phyloP scores from a whole-genome alignment of 2,113 vertebrate species.

The Lipophrys pholis region DNA sequence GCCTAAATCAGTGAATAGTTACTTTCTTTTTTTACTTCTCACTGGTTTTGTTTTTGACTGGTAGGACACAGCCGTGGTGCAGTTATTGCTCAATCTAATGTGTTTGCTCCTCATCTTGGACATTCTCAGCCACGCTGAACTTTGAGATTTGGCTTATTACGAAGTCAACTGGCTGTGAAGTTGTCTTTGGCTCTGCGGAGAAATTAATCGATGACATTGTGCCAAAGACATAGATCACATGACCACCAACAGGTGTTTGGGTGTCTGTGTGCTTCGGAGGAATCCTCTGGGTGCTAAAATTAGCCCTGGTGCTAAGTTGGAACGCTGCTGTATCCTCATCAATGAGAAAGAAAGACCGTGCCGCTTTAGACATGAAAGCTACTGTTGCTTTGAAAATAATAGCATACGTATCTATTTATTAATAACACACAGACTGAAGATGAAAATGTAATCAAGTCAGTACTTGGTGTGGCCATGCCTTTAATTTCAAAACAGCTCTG shows the following conservation, averaged over 20 bases:
- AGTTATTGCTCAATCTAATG: not conserved
- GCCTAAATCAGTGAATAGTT: not conserved
- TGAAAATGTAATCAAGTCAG: no score
- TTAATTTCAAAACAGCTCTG: no score
- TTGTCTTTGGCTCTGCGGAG: constrained; percentile 1
- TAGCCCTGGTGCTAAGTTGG: constrained; percentile 68
- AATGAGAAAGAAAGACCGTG: constrained; percentile 23
- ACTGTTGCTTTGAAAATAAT: no score
- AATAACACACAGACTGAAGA: no score
- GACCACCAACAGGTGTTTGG: constrained; percentile 63
- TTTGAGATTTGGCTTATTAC: no score
- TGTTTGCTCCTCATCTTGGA: not conserved
- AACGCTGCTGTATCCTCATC: constrained; percentile 41
- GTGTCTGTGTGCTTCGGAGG: constrained; percentile 37
- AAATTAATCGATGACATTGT: constrained; percentile 57
- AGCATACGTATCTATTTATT: no score
- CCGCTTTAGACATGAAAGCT: no score
- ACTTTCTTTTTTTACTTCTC: not conserved
- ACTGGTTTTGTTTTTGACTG: not conserved
- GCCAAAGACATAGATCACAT: constrained; percentile 61
- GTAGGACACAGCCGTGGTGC: not conserved
- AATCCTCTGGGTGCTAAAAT: constrained; percentile 66
- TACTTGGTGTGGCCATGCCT: no score
- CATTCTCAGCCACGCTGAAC: no score
- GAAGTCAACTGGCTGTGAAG: not conserved